A percentile compares a stretch with the other conserved stretches of the same genome.
Conservation (phyloP, 2,113 vertebrate genomes). For the Gymnarchus niloticus region DNA sequence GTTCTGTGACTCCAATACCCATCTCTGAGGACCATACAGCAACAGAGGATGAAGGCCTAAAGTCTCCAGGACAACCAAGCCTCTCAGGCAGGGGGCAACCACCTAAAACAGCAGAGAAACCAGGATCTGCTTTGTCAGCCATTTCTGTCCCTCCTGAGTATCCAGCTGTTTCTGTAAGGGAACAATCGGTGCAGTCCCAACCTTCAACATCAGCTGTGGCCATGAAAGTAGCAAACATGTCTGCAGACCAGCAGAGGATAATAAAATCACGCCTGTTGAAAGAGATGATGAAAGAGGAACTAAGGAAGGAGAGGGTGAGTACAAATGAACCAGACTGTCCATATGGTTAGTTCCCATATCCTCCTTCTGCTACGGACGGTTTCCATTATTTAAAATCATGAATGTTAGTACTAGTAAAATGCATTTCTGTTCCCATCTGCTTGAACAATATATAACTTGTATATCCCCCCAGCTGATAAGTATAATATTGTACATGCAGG, state of each 20-base stretch:
- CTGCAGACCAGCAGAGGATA: constrained; percentile 65
- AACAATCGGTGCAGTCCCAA: neutral
- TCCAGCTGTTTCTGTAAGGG: constrained; percentile 13
- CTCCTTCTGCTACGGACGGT: too few species aligned
- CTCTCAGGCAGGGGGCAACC: neutral
- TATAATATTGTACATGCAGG: neutral
- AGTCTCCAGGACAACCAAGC: constrained; percentile 1
- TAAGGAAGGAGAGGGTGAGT: constrained; percentile 68
- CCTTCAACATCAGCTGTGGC: neutral
- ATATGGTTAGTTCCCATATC: neutral
- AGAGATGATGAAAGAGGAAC: constrained; percentile 72
- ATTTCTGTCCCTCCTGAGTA: neutral
- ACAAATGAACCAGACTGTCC: neutral
- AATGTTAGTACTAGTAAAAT: too few species aligned
- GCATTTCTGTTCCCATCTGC: neutral
- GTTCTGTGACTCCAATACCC: constrained; percentile 20
- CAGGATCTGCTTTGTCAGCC: neutral
- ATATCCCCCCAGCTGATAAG: neutral
- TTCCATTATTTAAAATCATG: too few species aligned
- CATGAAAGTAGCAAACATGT: constrained; percentile 54
- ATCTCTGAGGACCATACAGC: constrained; percentile 34
- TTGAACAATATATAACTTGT: neutral
- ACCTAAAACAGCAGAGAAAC: neutral
- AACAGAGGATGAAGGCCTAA: constrained; percentile 32
- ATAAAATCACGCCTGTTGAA: constrained; percentile 70